These are phyloP conservation scores for Rhagophthalmus giganteus DNA, from an alignment of 2,888 invertebrate species.

Conservation along the genomic window DNA sequence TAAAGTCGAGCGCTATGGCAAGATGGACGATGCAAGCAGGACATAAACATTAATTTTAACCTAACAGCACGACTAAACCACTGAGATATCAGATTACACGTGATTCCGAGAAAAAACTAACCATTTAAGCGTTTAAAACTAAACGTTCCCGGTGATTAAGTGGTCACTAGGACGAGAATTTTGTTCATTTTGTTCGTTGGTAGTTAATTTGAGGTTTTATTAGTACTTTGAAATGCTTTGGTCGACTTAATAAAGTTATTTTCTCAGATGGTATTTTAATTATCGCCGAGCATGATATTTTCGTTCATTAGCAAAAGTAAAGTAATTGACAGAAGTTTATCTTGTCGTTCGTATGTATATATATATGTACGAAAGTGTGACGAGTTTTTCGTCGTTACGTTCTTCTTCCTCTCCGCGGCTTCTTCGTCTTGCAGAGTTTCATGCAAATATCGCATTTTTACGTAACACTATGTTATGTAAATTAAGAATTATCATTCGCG, in stretches of 20 bases:
- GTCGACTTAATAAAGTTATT: constrained; percentile 29
- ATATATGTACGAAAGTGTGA: too few species aligned
- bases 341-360: constrained; percentile 1
- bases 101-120: constrained; percentile 51
- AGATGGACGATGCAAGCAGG: constrained; percentile 53
- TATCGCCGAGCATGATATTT: constrained; percentile 15
- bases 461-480: too few species aligned
- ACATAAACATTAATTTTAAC: constrained; percentile 58
- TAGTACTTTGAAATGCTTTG: constrained; percentile 29
- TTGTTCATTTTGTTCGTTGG: constrained; percentile 40
- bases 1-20: constrained; percentile 52
- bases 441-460: too few species aligned
- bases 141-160: constrained; percentile 48
- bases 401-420: too few species aligned
- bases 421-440: too few species aligned
- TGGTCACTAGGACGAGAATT: constrained; percentile 47
- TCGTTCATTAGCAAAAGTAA: constrained; percentile 23
- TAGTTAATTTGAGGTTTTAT: constrained; percentile 33
- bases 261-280: constrained; percentile 23
- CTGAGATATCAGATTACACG: constrained; percentile 55
- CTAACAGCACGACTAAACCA: constrained; percentile 51
- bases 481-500: too few species aligned
- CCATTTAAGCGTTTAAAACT: constrained; percentile 46
- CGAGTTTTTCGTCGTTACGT: too few species aligned
- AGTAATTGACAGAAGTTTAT: constrained; percentile 16